phyloP scores from a whole-genome alignment of 2,113 vertebrate species.

The Rhinoptilus africanus region DNA sequence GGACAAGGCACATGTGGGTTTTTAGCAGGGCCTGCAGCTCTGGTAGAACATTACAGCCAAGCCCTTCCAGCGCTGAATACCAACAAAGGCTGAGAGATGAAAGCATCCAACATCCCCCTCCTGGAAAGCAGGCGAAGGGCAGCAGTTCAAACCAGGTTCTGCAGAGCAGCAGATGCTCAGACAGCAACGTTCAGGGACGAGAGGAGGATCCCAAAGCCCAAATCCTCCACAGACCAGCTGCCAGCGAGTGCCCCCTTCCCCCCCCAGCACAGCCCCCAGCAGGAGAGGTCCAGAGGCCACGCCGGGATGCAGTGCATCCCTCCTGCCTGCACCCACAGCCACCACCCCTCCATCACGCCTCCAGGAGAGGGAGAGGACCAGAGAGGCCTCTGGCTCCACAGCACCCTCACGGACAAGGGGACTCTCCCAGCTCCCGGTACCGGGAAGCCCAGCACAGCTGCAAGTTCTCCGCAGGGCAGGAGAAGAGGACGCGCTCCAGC shows the following conservation, averaged over 20 bases:
- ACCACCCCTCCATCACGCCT: neutral
- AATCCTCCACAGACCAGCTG: neutral
- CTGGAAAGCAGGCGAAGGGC: conserved; percentile 57
- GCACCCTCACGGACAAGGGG: neutral
- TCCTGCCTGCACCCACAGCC: neutral
- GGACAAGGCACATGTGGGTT: conserved; percentile 40
- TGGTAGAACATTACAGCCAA: conserved; percentile 42
- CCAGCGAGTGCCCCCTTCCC: neutral
- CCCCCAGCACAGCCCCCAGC: neutral
- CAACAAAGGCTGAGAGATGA: conserved; percentile 61
- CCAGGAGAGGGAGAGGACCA: neutral
- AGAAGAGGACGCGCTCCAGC: conserved; percentile 11
- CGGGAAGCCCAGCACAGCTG: neutral
- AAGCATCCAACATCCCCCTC: conserved; percentile 59
- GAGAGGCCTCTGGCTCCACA: neutral
- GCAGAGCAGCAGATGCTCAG: conserved; percentile 47
- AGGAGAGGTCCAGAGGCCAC: neutral
- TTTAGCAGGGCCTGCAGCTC: conserved; percentile 54
- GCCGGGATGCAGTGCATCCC: neutral
- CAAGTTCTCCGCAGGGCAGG: neutral
- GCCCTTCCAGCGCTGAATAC: conserved; percentile 44
- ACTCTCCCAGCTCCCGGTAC: neutral
- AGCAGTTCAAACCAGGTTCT: conserved; percentile 62
- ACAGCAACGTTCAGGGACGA: neutral
- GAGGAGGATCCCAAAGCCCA: neutral